Evolutionary conservation across 2,113 vertebrate species (phyloP), one percentile per base, ranked within the genome.

Genomic region (Monopterus albus): DNA sequence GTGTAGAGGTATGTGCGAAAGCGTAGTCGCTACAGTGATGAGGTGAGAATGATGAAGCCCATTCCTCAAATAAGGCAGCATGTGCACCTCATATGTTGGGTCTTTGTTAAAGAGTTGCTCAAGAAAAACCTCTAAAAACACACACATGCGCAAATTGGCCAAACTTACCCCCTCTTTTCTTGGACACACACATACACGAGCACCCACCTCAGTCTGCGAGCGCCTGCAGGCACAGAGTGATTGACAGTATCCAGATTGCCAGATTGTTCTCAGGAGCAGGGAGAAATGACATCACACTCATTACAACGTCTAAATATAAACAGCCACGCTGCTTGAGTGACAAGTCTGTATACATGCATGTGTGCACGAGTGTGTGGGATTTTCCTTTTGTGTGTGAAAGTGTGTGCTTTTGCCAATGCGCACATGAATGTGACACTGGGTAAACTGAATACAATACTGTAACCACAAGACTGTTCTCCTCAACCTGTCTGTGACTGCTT

Each of bases 251-350:
- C 84, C 89, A 89, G 88, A 91, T 85, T 91, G 79, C 90, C 88
- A 89, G 89, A 91, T 86, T 88, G 90, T 88, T 91, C 86, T 91
- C 86, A 79, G 72, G 73, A 86, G 89, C 60, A 46, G 59, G 55
- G 81, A 78, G 79, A 66, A 82, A 91, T 92, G 88, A 92, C 88
- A 91, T 92, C 91, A 92, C 75, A 70, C 86, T 90, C 89, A 90
- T 93, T 91, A 91, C 87, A 85, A 84, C 75, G 77, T 85, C 87
- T 91, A 92, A 91, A 91, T 88, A 92, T 91, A 90, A 91, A 89
- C 84, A 89, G 86, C 83, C 75, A 47, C 65, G 56, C 67, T 36
- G 78, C 72, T 52, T 88, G 87, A 91, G 59, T 81, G 84, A 81
- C 82, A 88, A 72, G 86, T 78, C 75, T 82, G 71, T 86, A 87